phyloP scores from a whole-genome alignment of 2,888 invertebrate genomes.

The Drosophila kanekoi region DNA sequence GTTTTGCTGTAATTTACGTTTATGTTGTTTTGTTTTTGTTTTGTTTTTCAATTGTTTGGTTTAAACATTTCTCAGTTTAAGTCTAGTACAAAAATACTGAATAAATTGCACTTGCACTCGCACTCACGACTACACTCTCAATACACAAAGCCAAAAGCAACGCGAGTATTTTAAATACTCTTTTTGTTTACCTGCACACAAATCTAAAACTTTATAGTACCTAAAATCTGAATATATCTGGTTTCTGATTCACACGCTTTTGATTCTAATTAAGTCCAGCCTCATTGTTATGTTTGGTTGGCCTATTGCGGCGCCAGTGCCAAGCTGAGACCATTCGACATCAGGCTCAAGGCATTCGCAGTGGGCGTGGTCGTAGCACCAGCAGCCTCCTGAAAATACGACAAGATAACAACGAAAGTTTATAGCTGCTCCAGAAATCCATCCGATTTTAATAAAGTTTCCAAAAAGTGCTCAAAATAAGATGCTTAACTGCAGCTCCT shows the following conservation, averaged over 20 bases:
- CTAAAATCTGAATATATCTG: conserved; percentile 18
- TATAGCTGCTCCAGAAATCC: neutral
- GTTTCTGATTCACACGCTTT: conserved; percentile 19
- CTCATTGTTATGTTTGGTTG: conserved; percentile 28
- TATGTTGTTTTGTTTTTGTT: conserved; percentile 8
- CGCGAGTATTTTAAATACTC: conserved; percentile 51
- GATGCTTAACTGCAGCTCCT: too few species aligned
- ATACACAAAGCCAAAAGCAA: conserved; percentile 47
- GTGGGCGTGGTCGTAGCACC: conserved; percentile 51
- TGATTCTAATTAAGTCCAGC: conserved; percentile 32
- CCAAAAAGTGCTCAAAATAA: too few species aligned
- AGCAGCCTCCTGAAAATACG: conserved; percentile 57
- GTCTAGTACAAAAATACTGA: conserved; percentile 79
- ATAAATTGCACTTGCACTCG: conserved; percentile 73
- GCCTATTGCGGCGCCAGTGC: conserved; percentile 79
- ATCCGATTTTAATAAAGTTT: too few species aligned
- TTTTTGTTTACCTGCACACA: conserved; percentile 16
- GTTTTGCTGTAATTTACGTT: conserved; percentile 68
- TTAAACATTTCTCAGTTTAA: conserved; percentile 45
- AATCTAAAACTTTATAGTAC: conserved; percentile 14
- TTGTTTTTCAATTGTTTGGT: conserved; percentile 4
- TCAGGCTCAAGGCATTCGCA: conserved; percentile 75
- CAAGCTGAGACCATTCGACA: conserved; percentile 82
- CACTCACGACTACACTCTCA: conserved; percentile 24
- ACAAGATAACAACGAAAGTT: neutral